A percentile compares a stretch with the other conserved stretches of the same genome.
phyloP scores from a whole-genome alignment of 35 echinoderm and acorn worm species.

The Lytechinus pictus region DNA sequence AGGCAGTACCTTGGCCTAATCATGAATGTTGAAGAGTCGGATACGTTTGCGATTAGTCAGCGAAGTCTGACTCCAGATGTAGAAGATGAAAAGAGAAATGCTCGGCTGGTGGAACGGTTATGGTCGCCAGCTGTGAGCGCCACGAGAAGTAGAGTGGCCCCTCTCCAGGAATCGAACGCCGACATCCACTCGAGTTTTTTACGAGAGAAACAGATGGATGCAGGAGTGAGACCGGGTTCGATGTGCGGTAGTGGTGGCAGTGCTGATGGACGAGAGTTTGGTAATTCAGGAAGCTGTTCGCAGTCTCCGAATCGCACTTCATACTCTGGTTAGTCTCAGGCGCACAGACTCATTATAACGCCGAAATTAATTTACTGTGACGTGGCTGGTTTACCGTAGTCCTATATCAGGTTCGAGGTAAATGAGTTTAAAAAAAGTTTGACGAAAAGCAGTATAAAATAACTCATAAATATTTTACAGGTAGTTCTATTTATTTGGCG shows the following conservation, averaged over 20 bases:
- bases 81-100: not conserved
- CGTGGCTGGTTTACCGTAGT: too few relatives aligned
- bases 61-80: not conserved
- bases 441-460: too few relatives aligned
- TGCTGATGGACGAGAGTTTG: not conserved
- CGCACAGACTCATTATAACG: too few relatives aligned
- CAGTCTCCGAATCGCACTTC: not conserved
- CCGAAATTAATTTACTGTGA: too few relatives aligned
- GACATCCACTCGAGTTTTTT: not conserved
- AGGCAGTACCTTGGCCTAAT: too few relatives aligned
- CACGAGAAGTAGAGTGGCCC: not conserved
- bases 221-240: not conserved
- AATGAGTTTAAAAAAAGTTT: too few relatives aligned
- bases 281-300: not conserved
- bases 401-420: too few relatives aligned
- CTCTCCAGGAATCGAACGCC: not conserved
- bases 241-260: not conserved
- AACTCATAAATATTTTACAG: too few relatives aligned
- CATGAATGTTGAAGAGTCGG: not conserved
- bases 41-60: conserved; percentile 3
- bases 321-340: too few relatives aligned
- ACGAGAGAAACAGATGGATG: not conserved
- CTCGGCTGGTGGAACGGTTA: not conserved
- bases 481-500: too few relatives aligned
- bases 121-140: not conserved